Conservation (phyloP, 2,797 vertebrate species). For the Rhabdomys pumilio region DNA sequence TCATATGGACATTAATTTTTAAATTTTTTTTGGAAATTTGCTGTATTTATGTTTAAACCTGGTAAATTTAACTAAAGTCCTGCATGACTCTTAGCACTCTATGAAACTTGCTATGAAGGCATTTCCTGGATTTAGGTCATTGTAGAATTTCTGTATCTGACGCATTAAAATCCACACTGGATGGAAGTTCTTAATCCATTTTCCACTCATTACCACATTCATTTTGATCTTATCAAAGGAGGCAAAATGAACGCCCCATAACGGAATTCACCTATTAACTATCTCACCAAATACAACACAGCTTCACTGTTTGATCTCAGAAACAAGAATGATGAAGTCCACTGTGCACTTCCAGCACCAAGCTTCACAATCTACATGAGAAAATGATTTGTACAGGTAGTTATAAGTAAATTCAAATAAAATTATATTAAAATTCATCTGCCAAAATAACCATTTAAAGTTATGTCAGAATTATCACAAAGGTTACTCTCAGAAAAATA, state of each 20-base stretch:
- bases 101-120: not conserved
- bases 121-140: conserved; percentile 3
- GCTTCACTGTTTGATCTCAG: not conserved
- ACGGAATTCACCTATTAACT: not conserved
- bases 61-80: not conserved
- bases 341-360: not conserved
- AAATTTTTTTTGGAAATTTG: not conserved
- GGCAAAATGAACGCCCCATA: not conserved
- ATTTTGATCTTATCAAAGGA: conserved; percentile 16
- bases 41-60: conserved; percentile 38
- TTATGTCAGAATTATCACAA: not conserved
- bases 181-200: not conserved
- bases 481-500: conserved; percentile 16
- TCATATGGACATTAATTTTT: not conserved
- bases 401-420: not conserved
- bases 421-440: conserved; percentile 48
- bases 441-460: not conserved
- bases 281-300: not conserved
- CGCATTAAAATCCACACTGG: not conserved
- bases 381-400: conserved; percentile 6
- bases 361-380: not conserved
- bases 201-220: not conserved
- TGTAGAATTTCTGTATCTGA: not conserved
- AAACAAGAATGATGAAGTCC: not conserved
- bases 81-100: not conserved